Base-by-base conservation (phyloP, 2,797 vertebrate genomes). In the Linurgus olivaceus region DNA sequence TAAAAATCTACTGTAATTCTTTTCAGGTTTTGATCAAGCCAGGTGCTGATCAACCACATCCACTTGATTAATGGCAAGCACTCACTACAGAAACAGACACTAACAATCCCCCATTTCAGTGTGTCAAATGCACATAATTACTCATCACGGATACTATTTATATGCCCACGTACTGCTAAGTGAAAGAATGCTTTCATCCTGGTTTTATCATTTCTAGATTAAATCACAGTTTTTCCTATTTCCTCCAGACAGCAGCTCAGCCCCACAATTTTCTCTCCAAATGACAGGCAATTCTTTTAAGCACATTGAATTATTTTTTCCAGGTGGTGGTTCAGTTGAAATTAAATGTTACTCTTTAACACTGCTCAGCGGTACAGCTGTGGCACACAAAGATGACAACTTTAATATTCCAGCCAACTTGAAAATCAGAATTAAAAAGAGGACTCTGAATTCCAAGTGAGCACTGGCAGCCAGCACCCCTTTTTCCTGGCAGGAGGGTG, bases 111-210 rank as follows among this genome's bases (percentile, higher is more conserved):
- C 82, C 76, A 62, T 91, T 90, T 88, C 55, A 93, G 73, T 42
- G 61, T 86, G 82, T 91, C 70, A 90, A 90, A 90, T 13, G 76
- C 62, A 88, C 44, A 9, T 68, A 91, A 94, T 90, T 95, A 90
- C 66, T 94, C 88, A 78, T 78, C 88, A 66, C 0, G 0, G 79
- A 45, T 90, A 70, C 92, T 93, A 94, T 95, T 96, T 93, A 93
- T 93, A 90, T 84, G 80, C 62, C 61, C 86, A 84, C 3, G 3
- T 91, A 81, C 66, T 75, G 70, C 94, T 90, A 93, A 90, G 89
- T 86, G 84, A 96, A 96, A 96, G 76, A 95, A 96, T 68, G 92
- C 86, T 90, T 95, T 95, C 83, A 91, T 92, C 94, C 90, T 62
- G 73, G 17, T 94, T 94, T 93, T 91, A 92, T 94, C 75, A 86